A percentile compares a stretch with the other conserved stretches of the same genome.
Conservation (phyloP, 2,797 vertebrate species). For the Acestrorhynchus altus region DNA sequence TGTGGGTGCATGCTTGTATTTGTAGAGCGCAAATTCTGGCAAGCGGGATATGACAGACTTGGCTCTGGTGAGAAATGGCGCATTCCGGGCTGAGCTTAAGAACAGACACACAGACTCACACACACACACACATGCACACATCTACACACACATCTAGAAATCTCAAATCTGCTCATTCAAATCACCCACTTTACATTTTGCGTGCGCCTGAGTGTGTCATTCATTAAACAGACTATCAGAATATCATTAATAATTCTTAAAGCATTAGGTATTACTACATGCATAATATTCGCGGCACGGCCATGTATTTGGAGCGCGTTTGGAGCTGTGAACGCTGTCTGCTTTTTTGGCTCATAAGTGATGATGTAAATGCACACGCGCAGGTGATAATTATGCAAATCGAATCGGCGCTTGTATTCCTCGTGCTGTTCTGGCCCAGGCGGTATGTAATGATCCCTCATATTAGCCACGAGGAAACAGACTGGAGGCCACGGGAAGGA, state of each 20-base stretch:
- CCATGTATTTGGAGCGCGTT: neutral
- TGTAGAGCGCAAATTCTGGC: conserved; percentile 38
- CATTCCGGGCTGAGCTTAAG: conserved; percentile 39
- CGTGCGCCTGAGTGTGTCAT: conserved; percentile 22
- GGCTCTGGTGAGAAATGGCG: conserved; percentile 48
- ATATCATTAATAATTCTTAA: conserved; percentile 29
- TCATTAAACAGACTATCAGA: conserved; percentile 33
- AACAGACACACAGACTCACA: conserved; percentile 54
- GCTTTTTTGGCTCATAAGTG: conserved; percentile 34
- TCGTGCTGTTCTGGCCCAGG: conserved; percentile 36
- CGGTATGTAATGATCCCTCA: conserved; percentile 34
- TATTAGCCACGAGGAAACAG: conserved; percentile 23
- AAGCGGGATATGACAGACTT: conserved; percentile 44
- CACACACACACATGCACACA: conserved; percentile 60
- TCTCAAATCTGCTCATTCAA: conserved; percentile 49
- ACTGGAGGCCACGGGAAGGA: conserved; percentile 5
- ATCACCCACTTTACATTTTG: conserved; percentile 22
- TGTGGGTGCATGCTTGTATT: conserved; percentile 37
- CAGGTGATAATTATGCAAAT: conserved; percentile 61
- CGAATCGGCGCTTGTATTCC: conserved; percentile 30
- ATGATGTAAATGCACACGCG: conserved; percentile 37
- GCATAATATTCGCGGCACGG: conserved; percentile 13
- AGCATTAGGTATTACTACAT: conserved; percentile 24
- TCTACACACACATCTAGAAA: conserved; percentile 61
- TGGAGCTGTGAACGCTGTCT: neutral